Evolutionary conservation across 2,888 invertebrate genomes (phyloP).

Genomic region (Erebia palarica): DNA sequence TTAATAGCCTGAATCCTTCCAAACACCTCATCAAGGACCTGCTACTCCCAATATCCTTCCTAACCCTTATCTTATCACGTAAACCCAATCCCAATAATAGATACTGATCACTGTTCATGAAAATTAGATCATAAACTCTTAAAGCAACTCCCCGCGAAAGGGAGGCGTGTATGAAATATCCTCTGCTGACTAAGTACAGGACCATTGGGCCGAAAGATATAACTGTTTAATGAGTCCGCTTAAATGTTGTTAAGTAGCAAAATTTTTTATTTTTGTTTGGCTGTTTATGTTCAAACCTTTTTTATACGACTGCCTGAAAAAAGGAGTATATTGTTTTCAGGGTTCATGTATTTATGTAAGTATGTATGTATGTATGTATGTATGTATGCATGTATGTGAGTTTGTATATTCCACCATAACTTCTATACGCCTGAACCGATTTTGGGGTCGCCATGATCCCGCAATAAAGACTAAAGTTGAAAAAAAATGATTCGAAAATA

Average conservation of each 20-base stretch:
- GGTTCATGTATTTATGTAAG: too few species aligned
- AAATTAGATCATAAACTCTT: conserved; percentile 50
- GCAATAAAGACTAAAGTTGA: too few species aligned
- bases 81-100: conserved; percentile 56
- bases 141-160: neutral
- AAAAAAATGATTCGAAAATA: too few species aligned
- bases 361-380: too few species aligned
- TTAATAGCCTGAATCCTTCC: conserved; percentile 26
- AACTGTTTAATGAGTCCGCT: neutral
- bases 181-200: neutral
- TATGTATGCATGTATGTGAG: too few species aligned
- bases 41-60: conserved; percentile 28
- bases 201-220: conserved; percentile 3
- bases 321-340: too few species aligned
- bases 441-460: too few species aligned
- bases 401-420: too few species aligned
- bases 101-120: conserved; percentile 51
- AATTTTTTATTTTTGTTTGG: too few species aligned
- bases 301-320: too few species aligned
- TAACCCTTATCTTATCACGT: conserved; percentile 61
- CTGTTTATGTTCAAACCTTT: too few species aligned
- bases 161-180: neutral
- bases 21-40: conserved; percentile 30
- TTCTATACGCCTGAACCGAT: too few species aligned
- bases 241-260: neutral